phyloP scores from a whole-genome alignment of 2,888 invertebrate genomes.

The Nebria salina region DNA sequence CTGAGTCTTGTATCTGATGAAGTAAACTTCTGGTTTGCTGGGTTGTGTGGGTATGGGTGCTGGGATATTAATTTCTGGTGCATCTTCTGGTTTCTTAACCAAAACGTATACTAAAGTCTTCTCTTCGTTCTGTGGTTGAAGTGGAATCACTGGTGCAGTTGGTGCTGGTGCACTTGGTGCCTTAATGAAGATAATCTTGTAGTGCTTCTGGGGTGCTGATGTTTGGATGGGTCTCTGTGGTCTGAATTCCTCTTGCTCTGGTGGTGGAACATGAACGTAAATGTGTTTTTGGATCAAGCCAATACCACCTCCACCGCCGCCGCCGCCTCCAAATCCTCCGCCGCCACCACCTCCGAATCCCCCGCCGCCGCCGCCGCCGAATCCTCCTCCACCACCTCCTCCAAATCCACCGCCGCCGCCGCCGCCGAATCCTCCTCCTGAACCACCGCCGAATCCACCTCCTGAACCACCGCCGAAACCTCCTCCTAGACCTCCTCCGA shows the following conservation, averaged over 20 bases:
- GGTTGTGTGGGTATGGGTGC: slow-evolving; percentile 84
- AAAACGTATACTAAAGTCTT: slow-evolving; percentile 91
- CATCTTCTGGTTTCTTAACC: slow-evolving; percentile 90
- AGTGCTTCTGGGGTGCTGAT: slow-evolving; percentile 84
- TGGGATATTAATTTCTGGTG: slow-evolving; percentile 83
- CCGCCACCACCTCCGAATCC: slow-evolving; percentile 48
- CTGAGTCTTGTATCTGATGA: slow-evolving; percentile 87
- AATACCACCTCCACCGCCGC: slow-evolving; percentile 63
- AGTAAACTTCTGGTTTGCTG: slow-evolving; percentile 91
- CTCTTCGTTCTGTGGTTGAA: slow-evolving; percentile 86
- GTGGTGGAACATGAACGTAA: slow-evolving; percentile 90
- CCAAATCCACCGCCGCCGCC: slow-evolving; percentile 43
- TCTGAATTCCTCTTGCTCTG: slow-evolving; percentile 80
- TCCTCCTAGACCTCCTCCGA: slow-evolving; percentile 51
- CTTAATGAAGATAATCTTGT: slow-evolving; percentile 93
- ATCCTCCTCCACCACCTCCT: slow-evolving; percentile 18
- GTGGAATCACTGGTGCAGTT: slow-evolving; percentile 81
- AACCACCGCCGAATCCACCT: slow-evolving; percentile 48
- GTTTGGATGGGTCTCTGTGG: slow-evolving; percentile 73
- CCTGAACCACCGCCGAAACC: slow-evolving; percentile 48
- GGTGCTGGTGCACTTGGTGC: slow-evolving; percentile 85
- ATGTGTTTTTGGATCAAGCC: slow-evolving; percentile 85
- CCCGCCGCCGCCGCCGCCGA: slow-evolving; percentile 33
- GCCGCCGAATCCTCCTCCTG: slow-evolving; percentile 49
- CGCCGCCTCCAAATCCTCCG: slow-evolving; percentile 57